A percentile compares a stretch with the other conserved stretches of the same genome.
These are phyloP conservation scores for Sarcophaga subvicina DNA, from an alignment of 2,888 invertebrate genomes.

Conservation along the genomic window DNA sequence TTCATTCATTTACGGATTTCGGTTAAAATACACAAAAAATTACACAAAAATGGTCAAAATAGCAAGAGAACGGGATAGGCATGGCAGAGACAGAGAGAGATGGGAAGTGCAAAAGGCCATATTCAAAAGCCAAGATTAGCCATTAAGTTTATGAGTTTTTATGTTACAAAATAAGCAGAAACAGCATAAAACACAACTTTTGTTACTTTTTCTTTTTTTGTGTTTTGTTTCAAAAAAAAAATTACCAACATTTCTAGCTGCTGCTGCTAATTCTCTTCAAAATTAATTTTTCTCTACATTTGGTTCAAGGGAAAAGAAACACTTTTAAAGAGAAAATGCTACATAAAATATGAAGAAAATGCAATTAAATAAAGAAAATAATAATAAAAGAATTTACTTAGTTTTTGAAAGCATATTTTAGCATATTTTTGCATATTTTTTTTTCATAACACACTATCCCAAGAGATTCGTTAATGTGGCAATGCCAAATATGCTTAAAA, in stretches of 20 bases:
- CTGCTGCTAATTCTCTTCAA: background rate
- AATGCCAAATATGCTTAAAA: too few relatives aligned
- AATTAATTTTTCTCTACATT: background rate
- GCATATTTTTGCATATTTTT: background rate
- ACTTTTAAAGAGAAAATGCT: background rate
- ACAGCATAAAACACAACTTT: background rate
- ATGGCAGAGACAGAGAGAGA: too few relatives aligned
- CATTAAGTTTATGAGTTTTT: conserved; percentile 58
- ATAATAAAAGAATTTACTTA: too few relatives aligned
- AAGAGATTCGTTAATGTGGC: too few relatives aligned
- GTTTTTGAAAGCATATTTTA: background rate
- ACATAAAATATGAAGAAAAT: background rate
- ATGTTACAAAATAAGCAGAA: conserved; percentile 26
- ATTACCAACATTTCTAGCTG: background rate
- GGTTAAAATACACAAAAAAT: background rate
- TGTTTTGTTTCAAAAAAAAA: conserved; percentile 7
- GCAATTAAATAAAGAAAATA: background rate
- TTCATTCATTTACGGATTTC: background rate
- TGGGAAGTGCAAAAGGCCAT: background rate
- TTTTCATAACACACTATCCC: too few relatives aligned
- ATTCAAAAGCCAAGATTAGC: conserved; percentile 48
- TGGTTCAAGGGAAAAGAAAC: background rate
- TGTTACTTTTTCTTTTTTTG: background rate
- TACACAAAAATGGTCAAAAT: background rate
- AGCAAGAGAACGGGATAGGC: too few relatives aligned